Percentiles rank a stretch among this genome's conserved stretches.
Evolutionary conservation across 2,797 vertebrate species (phyloP).

Genomic region (Sebastiscus tertius): DNA sequence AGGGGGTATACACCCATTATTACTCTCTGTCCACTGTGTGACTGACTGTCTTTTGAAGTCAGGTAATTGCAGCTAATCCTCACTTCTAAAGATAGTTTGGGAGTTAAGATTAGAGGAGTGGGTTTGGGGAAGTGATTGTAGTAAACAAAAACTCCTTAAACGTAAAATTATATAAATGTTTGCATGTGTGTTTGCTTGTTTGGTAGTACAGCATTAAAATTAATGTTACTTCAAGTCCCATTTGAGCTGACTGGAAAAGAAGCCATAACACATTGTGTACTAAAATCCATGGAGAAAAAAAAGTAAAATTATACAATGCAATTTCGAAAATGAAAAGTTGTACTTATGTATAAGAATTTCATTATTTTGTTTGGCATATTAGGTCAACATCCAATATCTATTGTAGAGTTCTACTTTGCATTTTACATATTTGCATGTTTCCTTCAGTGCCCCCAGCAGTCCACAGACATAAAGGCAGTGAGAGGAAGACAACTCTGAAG

Average conservation of each 20-base stretch:
- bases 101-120: neutral
- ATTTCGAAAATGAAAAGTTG: neutral
- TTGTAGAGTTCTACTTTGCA: neutral
- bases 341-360: neutral
- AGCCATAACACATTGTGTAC: neutral
- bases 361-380: neutral
- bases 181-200: neutral
- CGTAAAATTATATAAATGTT: neutral
- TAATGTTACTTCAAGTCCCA: no score
- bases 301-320: neutral
- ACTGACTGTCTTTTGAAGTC: constrained; percentile 6
- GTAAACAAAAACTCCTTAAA: neutral
- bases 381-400: neutral
- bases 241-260: neutral
- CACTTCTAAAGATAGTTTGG: neutral
- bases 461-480: neutral
- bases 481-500: neutral
- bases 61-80: constrained; percentile 1
- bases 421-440: neutral
- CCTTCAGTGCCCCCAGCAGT: neutral
- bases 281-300: neutral
- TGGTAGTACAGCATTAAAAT: neutral
- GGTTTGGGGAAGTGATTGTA: neutral
- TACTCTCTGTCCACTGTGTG: neutral
- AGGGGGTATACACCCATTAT: neutral